Conservation (phyloP, 2,888 invertebrate species). For the Eupsilia transversa region DNA sequence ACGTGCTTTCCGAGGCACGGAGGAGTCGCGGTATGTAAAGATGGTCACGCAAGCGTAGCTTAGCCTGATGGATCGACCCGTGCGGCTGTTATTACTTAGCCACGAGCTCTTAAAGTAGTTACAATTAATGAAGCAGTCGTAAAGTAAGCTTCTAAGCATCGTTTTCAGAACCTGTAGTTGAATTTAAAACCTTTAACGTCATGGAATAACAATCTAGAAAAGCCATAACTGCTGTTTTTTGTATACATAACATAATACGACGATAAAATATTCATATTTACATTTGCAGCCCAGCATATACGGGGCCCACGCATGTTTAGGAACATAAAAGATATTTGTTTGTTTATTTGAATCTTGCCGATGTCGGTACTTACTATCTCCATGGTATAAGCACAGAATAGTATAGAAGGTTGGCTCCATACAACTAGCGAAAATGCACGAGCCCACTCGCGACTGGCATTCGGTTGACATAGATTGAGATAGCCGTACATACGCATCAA, state of each 20-base stretch:
- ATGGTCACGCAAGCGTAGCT: too few relatives aligned
- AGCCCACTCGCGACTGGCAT: background rate
- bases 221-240: constrained; percentile 12
- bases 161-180: too few relatives aligned
- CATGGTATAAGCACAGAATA: background rate
- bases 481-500: too few relatives aligned
- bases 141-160: too few relatives aligned
- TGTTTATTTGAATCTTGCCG: constrained; percentile 53
- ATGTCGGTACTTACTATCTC: constrained; percentile 45
- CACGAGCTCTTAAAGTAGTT: too few relatives aligned
- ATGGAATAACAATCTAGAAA: constrained; percentile 25
- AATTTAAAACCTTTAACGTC: background rate
- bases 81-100: too few relatives aligned
- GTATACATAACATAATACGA: constrained; percentile 36
- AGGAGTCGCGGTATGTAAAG: too few relatives aligned
- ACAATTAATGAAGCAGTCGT: too few relatives aligned
- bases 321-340: constrained; percentile 60
- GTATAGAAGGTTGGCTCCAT: background rate
- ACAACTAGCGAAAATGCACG: background rate
- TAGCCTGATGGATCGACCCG: too few relatives aligned
- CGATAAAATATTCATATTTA: constrained; percentile 59
- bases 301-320: constrained; percentile 39
- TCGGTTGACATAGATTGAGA: background rate
- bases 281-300: constrained; percentile 43
- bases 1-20: too few relatives aligned